These are phyloP conservation scores for Ictidomys tridecemlineatus DNA, from an alignment of 2,113 vertebrate species.

Conservation along the genomic window DNA sequence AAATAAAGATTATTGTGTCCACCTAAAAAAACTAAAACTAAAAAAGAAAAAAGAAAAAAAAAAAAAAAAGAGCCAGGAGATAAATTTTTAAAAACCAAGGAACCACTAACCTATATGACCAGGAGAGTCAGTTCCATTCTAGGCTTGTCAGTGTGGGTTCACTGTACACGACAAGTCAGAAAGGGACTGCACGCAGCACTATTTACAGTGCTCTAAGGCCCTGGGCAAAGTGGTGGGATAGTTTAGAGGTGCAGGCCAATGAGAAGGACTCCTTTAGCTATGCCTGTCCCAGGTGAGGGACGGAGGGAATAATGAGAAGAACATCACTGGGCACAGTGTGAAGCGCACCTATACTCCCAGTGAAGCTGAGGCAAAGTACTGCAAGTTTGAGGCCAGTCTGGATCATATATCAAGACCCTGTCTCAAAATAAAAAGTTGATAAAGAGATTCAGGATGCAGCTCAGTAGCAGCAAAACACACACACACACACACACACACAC, in stretches of 20 bases:
- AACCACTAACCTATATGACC: background rate
- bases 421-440: background rate
- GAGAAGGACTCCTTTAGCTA: background rate
- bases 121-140: background rate
- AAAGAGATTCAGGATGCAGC: too few relatives aligned
- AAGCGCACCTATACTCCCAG: too few relatives aligned
- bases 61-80: too few relatives aligned
- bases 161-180: background rate
- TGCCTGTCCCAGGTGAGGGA: background rate
- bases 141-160: background rate
- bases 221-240: background rate
- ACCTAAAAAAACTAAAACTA: too few relatives aligned
- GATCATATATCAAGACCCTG: background rate
- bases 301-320: background rate
- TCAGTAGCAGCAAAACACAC: too few relatives aligned
- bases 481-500: background rate
- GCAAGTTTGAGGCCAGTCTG: too few relatives aligned
- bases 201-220: background rate
- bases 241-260: rapidly evolving
- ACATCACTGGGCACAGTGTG: too few relatives aligned
- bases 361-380: too few relatives aligned
- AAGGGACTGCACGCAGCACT: background rate
- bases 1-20: too few relatives aligned
- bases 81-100: background rate
- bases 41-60: too few relatives aligned